Evolutionary conservation across 2,797 vertebrate species (phyloP).

Genomic region (Eutrigla gurnardus): DNA sequence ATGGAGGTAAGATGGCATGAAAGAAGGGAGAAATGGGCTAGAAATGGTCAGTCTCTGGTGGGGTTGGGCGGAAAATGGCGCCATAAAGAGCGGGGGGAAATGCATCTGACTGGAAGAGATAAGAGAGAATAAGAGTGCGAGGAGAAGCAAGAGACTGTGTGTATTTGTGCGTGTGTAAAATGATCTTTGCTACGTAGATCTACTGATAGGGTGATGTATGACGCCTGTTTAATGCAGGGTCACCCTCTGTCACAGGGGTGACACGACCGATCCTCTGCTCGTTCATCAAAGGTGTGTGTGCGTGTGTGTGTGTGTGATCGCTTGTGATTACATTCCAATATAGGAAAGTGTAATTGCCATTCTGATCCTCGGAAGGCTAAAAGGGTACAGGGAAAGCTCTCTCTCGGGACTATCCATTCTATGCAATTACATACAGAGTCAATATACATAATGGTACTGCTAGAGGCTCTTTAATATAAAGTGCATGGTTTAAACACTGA

Average conservation of each 20-base stretch:
- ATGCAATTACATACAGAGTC: conserved; percentile 61
- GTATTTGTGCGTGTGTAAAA: conserved; percentile 33
- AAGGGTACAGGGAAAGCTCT: conserved; percentile 29
- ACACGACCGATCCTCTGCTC: conserved; percentile 53
- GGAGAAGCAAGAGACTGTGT: not conserved
- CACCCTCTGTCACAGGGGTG: conserved; percentile 51
- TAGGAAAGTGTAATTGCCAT: conserved; percentile 45
- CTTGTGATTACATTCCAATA: conserved; percentile 51
- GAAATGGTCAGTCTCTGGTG: conserved; percentile 33
- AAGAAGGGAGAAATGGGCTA: not conserved
- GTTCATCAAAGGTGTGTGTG: conserved; percentile 60
- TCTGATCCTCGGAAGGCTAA: conserved; percentile 51
- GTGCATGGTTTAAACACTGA: conserved; percentile 33
- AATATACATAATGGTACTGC: conserved; percentile 51
- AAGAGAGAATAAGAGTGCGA: conserved; percentile 33
- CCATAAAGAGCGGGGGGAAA: conserved; percentile 30
- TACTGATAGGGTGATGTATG: conserved; percentile 68
- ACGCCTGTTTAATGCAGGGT: conserved; percentile 54
- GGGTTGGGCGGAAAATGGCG: conserved; percentile 30
- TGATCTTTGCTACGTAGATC: conserved; percentile 38
- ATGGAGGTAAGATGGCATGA: conserved; percentile 12
- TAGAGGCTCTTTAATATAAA: conserved; percentile 52
- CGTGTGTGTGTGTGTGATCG: conserved; percentile 4
- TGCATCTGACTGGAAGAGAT: conserved; percentile 41
- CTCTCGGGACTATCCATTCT: conserved; percentile 52